Conservation (phyloP, 2,113 vertebrate genomes). For the Scalopus aquaticus region DNA sequence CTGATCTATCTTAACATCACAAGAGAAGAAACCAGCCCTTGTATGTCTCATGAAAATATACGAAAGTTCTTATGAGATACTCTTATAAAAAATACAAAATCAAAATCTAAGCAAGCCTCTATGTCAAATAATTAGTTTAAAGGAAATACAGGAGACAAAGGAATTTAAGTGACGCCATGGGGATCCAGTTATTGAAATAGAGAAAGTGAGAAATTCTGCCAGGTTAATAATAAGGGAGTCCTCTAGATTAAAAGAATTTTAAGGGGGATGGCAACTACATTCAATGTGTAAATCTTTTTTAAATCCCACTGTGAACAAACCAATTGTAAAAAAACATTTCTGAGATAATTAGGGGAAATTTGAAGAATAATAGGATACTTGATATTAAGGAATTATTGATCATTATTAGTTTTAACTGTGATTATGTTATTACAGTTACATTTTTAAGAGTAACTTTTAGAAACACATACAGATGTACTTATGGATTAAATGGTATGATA, state of each 20-base stretch:
- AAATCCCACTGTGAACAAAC: constrained; percentile 28
- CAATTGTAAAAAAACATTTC: constrained; percentile 11
- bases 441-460: constrained; percentile 1
- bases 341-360: constrained; percentile 25
- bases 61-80: not conserved
- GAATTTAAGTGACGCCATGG: not conserved
- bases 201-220: constrained; percentile 29
- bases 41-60: not conserved
- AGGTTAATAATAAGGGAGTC: not conserved
- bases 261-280: not conserved
- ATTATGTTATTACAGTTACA: not conserved
- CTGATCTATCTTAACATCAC: not conserved
- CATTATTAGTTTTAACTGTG: constrained; percentile 41
- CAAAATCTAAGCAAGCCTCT: constrained; percentile 25
- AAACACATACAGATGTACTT: not conserved
- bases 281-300: constrained; percentile 4
- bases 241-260: constrained; percentile 4
- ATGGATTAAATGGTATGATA: not conserved
- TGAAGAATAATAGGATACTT: not conserved
- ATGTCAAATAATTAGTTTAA: not conserved
- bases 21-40: not conserved
- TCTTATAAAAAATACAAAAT: not conserved
- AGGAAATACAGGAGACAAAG: not conserved
- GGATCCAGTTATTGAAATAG: constrained; percentile 1
- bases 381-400: constrained; percentile 40